Evolutionary conservation across 2,797 vertebrate species (phyloP).

Genomic region (Delichon dasypus): DNA sequence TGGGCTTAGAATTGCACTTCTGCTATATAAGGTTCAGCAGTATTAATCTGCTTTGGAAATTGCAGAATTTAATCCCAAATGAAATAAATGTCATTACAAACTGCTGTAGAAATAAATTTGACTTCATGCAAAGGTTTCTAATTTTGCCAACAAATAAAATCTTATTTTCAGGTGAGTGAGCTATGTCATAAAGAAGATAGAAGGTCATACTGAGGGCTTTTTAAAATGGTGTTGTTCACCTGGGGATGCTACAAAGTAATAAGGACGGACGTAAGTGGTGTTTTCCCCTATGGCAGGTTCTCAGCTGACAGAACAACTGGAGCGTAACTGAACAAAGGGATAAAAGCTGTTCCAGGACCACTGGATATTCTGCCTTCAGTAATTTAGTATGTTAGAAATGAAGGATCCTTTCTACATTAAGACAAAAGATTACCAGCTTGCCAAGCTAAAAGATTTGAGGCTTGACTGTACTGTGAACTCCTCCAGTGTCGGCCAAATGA

Average conservation of each 20-base stretch:
- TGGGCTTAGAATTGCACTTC: background rate
- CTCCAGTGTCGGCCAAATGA: background rate
- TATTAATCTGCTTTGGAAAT: background rate
- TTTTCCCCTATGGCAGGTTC: conserved; percentile 45
- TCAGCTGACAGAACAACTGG: conserved; percentile 22
- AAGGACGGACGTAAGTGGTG: background rate
- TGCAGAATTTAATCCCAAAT: background rate
- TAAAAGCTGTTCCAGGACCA: conserved; percentile 11
- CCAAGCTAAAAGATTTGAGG: background rate
- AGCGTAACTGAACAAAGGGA: background rate
- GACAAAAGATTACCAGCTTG: background rate
- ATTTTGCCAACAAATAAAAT: background rate
- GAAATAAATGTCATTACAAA: background rate
- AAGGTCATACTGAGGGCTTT: background rate
- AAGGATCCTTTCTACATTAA: background rate
- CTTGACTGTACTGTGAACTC: background rate
- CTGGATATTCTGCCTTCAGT: background rate
- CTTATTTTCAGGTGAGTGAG: background rate
- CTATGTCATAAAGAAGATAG: background rate
- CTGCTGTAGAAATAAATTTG: background rate
- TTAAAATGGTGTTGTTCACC: background rate
- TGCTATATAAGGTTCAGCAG: background rate
- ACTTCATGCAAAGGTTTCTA: background rate
- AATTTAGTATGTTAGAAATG: background rate
- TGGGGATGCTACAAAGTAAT: background rate